Evolutionary conservation across 2,888 invertebrate species (phyloP).

Genomic region (Stegophylla sp.): DNA sequence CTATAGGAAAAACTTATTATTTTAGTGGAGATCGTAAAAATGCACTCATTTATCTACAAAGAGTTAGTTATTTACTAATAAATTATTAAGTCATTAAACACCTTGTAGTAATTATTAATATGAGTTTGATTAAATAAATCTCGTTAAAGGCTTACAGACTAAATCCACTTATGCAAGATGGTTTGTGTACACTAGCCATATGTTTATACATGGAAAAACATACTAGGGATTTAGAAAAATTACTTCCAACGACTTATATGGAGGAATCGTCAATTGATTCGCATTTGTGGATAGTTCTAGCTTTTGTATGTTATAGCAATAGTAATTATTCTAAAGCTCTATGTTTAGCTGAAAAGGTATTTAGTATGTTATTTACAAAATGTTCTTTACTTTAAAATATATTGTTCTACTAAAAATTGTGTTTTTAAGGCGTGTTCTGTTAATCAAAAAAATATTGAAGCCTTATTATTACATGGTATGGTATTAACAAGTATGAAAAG

Average conservation of each 20-base stretch:
- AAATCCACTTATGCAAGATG: conserved; percentile 69
- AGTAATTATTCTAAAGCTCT: conserved; percentile 75
- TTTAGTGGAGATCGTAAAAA: conserved; percentile 75
- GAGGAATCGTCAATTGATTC: conserved; percentile 64
- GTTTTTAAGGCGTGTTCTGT: conserved; percentile 69
- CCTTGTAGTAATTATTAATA: no score
- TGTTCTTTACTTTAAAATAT: neutral
- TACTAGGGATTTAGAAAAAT: conserved; percentile 70
- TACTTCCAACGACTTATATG: conserved; percentile 67
- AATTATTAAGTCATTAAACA: neutral
- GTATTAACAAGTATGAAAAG: conserved; percentile 73
- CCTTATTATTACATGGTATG: conserved; percentile 76
- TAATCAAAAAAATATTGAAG: conserved; percentile 75
- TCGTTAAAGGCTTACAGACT: conserved; percentile 67
- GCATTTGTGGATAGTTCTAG: conserved; percentile 80
- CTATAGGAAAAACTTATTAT: conserved; percentile 77
- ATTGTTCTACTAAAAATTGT: neutral
- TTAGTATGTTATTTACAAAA: conserved; percentile 23
- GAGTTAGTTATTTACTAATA: conserved; percentile 63
- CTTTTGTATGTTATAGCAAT: conserved; percentile 73
- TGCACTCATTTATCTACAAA: conserved; percentile 69
- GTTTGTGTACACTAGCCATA: conserved; percentile 74
- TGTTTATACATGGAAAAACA: conserved; percentile 70
- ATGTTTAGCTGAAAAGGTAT: conserved; percentile 75
- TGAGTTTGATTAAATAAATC: conserved; percentile 6